Percentiles rank a stretch among this genome's conserved stretches.
Conservation (phyloP, 92 coral and sea anemone genomes). For the Meandrina meandrites region DNA sequence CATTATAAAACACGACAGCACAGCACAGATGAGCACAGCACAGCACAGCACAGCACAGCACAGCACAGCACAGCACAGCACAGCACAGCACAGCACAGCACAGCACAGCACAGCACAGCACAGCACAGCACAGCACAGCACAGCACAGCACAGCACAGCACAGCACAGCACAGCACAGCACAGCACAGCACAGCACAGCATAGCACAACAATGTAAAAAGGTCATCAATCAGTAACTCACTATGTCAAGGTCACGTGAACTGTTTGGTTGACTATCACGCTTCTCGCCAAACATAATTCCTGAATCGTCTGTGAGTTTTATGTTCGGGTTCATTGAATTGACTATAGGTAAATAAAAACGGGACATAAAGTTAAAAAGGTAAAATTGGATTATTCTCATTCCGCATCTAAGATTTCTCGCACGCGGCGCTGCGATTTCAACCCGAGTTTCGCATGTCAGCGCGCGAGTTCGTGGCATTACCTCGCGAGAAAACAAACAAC, state of each 20-base stretch:
- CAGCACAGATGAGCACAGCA: too few relatives aligned
- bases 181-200: too few relatives aligned
- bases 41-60: neutral
- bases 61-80: too few relatives aligned
- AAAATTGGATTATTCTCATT: too few relatives aligned
- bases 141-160: too few relatives aligned
- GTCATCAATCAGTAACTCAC: constrained; percentile 8
- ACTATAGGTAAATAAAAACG: neutral
- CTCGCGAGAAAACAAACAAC: too few relatives aligned
- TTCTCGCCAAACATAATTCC: constrained; percentile 16
- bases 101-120: too few relatives aligned
- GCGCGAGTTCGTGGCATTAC: too few relatives aligned
- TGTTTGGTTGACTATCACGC: neutral
- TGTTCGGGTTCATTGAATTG: neutral
- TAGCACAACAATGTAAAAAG: too few relatives aligned
- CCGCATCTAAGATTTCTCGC: neutral
- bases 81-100: neutral
- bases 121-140: neutral
- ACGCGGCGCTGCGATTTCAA: neutral
- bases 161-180: neutral
- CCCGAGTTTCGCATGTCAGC: neutral
- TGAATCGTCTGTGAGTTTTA: constrained; percentile 10
- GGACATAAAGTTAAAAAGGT: neutral
- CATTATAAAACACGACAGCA: too few relatives aligned
- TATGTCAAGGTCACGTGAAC: neutral